Base-by-base conservation (phyloP, 2,113 vertebrate species). In the Hyperoodon ampullatus region DNA sequence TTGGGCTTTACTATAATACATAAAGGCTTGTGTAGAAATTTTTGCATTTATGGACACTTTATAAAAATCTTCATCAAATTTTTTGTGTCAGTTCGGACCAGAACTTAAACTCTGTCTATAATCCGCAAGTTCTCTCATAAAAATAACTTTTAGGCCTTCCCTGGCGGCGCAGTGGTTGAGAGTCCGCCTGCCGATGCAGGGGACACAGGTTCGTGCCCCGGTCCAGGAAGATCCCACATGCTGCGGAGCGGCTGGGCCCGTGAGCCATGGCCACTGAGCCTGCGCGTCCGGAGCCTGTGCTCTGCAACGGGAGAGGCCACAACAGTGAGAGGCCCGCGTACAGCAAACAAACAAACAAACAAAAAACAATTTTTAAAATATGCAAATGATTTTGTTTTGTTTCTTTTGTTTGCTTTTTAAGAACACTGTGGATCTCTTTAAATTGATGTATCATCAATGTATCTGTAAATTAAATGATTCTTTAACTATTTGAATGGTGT, bases 381-480 rank as follows among this genome's bases (percentile, higher is more conserved):
- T 61, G 23, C 30, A 83, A 84, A 53, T 11, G 44, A 8, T 65
- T 93, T 80, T 15, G 39, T 63, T 91, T 94, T 33, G 19, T 75
- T 91, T 82, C 18, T 24, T 71, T 95, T 58, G 10, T 63, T 90
- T 66, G 44, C 35, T 72, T 75, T 92, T 87, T 26, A 81, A 42
- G 5, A 78, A 93, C 92, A 74, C 3, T 58, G 16, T 21, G 42
- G 16, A 50, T 77, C 35, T 95, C 42, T 65, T 83, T 60, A 93
- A 74, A 24, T 74, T 81, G 6, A 19, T 16, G 47, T 90, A 26
- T 74, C 9, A 70, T 85, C 71, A 80, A 2, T 88, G 19, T 83
- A 39, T 74, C 72, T 89, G 23, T 44, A 92, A 87, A 95, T 92
- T 70, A 95, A 91, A 65, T 71, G 53, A 89, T 84, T 92, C 55